Conservation (phyloP, 2,113 vertebrate genomes). For the Poeciliopsis prolifica region DNA sequence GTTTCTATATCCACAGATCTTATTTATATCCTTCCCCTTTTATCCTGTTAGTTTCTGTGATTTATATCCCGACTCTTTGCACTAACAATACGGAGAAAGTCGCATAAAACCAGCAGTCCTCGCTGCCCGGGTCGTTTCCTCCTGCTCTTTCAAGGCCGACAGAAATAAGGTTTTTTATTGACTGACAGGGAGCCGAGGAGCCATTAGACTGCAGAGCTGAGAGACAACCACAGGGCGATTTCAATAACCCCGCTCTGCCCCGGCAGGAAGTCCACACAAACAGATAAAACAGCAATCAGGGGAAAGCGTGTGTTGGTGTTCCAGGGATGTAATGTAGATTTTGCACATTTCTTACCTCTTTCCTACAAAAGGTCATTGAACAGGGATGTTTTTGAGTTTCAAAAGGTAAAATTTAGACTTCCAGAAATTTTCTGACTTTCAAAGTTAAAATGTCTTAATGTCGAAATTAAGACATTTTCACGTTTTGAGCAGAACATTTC, state of each 20-base stretch:
- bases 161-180: conserved; percentile 45
- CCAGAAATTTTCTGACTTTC: no score
- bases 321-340: conserved; percentile 16
- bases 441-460: no score
- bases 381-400: no score
- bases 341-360: conserved; percentile 12
- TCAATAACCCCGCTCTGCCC: conserved; percentile 66
- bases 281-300: conserved; percentile 43
- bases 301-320: conserved; percentile 16
- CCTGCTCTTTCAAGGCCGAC: conserved; percentile 45
- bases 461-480: no score
- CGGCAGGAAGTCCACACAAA: conserved; percentile 38
- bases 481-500: no score
- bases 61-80: conserved; percentile 47
- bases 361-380: no score
- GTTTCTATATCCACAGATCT: conserved; percentile 44
- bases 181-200: conserved; percentile 64
- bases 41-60: conserved; percentile 41
- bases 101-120: conserved; percentile 25
- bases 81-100: conserved; percentile 36
- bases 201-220: conserved; percentile 67
- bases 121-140: conserved; percentile 24
- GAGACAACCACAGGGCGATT: conserved; percentile 71
- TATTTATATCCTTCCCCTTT: conserved; percentile 19
- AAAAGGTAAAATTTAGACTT: no score